A percentile compares a stretch with the other conserved stretches of the same genome.
Evolutionary conservation across 2,888 invertebrate genomes (phyloP).

Genomic region (Rhorus exstirpatorius): DNA sequence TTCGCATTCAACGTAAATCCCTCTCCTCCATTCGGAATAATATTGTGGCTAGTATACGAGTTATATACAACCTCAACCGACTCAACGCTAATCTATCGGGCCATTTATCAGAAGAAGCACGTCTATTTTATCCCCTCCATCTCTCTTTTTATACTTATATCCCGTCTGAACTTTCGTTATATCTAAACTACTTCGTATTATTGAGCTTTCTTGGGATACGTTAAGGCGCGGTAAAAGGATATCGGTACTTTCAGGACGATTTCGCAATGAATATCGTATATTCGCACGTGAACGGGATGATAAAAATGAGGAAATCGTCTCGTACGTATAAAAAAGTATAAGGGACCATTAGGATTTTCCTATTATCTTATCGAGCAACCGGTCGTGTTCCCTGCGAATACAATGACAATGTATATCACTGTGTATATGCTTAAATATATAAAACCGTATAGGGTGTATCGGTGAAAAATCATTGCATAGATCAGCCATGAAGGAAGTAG

Average conservation of each 20-base stretch:
- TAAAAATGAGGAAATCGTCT: slow-evolving; percentile 30
- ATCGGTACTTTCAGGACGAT: slow-evolving; percentile 61
- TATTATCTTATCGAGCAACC: slow-evolving; percentile 56
- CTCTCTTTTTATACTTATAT: slow-evolving; percentile 9
- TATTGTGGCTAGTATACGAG: slow-evolving; percentile 75
- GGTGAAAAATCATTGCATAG: slow-evolving; percentile 56
- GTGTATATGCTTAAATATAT: too few relatives aligned
- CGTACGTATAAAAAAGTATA: slow-evolving; percentile 39
- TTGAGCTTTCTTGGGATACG: slow-evolving; percentile 36
- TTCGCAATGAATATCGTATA: slow-evolving; percentile 54
- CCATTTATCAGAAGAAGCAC: slow-evolving; percentile 77
- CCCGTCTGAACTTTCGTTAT: slow-evolving; percentile 43
- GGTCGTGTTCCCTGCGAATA: slow-evolving; percentile 22
- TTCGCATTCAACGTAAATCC: slow-evolving; percentile 75
- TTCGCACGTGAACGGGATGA: slow-evolving; percentile 20
- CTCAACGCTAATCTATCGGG: slow-evolving; percentile 79
- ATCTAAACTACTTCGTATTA: slow-evolving; percentile 57
- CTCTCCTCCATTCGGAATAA: slow-evolving; percentile 76
- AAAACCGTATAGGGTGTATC: slow-evolving; percentile 23
- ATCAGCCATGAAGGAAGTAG: slow-evolving; percentile 36
- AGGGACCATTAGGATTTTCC: slow-evolving; percentile 43
- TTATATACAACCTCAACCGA: slow-evolving; percentile 73
- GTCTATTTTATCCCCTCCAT: slow-evolving; percentile 14
- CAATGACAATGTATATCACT: neutral
- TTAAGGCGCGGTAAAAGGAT: slow-evolving; percentile 43